These are phyloP conservation scores for Mythimna lalbum DNA, from an alignment of 2,888 invertebrate species.

Conservation along the genomic window DNA sequence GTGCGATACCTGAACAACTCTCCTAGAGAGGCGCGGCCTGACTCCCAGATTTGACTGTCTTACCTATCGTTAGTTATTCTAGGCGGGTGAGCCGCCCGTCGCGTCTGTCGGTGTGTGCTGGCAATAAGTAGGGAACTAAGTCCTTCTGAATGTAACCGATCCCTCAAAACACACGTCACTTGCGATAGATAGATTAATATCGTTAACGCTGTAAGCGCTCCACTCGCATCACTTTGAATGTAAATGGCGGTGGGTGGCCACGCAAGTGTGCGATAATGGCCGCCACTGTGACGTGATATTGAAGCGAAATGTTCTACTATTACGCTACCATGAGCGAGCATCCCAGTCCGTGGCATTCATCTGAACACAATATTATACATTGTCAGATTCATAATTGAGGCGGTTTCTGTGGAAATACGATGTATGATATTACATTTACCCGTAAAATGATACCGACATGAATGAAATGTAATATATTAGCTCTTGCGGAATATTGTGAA, in stretches of 20 bases:
- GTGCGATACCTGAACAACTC: too few species aligned
- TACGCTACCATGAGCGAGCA: background rate
- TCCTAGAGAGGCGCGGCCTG: too few species aligned
- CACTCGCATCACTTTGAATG: constrained; percentile 13
- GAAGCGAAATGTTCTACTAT: background rate
- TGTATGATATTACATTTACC: constrained; percentile 6
- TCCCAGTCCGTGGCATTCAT: background rate
- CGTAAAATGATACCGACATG: background rate
- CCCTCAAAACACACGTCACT: background rate
- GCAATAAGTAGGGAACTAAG: background rate
- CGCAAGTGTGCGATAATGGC: constrained; percentile 12
- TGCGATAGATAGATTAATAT: background rate
- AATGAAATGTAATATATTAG: constrained; percentile 9
- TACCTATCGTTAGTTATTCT: too few species aligned
- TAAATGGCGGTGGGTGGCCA: constrained; percentile 7
- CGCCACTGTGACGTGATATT: constrained; percentile 11
- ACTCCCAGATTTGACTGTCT: too few species aligned
- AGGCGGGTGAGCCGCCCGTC: background rate
- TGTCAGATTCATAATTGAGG: constrained; percentile 5
- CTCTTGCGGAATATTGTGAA: background rate
- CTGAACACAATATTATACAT: background rate
- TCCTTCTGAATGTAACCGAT: background rate
- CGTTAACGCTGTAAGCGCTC: constrained; percentile 2
- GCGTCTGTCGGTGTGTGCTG: background rate
- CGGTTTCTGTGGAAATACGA: constrained; percentile 4